Percentiles rank a stretch among this genome's conserved stretches.
Conservation (phyloP, 2,888 invertebrate species). For the Tachina lurida region DNA sequence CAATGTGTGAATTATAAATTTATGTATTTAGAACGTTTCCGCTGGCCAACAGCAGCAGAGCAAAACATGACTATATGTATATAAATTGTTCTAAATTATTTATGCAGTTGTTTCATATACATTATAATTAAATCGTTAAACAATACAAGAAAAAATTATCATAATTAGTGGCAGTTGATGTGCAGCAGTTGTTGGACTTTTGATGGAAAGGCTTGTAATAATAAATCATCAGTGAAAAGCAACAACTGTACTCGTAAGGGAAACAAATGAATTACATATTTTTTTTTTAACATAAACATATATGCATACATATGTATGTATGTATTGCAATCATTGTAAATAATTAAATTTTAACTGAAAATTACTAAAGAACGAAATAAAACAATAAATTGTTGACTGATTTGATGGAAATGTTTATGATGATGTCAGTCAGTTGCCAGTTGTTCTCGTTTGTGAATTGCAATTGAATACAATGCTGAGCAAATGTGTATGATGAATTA, state of each 20-base stretch:
- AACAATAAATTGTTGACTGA: conserved; percentile 7
- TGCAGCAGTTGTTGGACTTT: conserved; percentile 10
- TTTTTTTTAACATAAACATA: too few species aligned
- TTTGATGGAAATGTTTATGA: conserved; percentile 13
- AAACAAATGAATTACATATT: neutral
- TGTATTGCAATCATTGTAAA: conserved; percentile 28
- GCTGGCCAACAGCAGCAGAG: conserved; percentile 28
- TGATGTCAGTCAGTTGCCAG: conserved; percentile 17
- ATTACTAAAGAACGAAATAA: neutral
- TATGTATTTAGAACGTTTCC: conserved; percentile 65
- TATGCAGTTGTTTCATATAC: conserved; percentile 19
- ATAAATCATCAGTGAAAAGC: conserved; percentile 28
- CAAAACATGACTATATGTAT: conserved; percentile 31
- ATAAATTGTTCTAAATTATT: conserved; percentile 23
- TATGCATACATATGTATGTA: too few species aligned
- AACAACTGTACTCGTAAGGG: neutral
- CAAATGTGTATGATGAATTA: conserved; percentile 1
- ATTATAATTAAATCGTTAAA: conserved; percentile 31
- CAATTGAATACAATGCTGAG: neutral
- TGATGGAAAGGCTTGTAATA: conserved; percentile 37
- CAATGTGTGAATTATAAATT: conserved; percentile 21
- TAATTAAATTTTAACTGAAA: neutral
- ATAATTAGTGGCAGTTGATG: conserved; percentile 28
- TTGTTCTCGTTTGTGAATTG: conserved; percentile 5
- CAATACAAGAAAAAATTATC: conserved; percentile 30